A percentile compares a stretch with the other conserved stretches of the same genome.
phyloP scores from a whole-genome alignment of 1,140 invertebrate genomes.

The Neuroterus valhalla region DNA sequence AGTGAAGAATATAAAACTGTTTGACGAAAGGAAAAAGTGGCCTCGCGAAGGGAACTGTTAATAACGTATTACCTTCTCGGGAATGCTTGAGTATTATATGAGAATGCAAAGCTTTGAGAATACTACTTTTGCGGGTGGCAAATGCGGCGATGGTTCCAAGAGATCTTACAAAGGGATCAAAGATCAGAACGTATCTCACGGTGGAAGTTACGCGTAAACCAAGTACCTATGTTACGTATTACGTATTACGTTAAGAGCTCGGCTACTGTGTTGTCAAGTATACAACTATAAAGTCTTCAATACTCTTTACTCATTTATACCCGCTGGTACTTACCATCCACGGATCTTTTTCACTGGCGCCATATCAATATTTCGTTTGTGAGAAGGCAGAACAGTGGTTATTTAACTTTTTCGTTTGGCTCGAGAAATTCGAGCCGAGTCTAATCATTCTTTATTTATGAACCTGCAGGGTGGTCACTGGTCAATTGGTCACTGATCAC shows the following conservation, averaged over 20 bases:
- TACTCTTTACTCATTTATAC: slow-evolving; percentile 11
- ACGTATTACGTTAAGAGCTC: background rate
- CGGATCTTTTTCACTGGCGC: slow-evolving; percentile 11
- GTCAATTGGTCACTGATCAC: too few species aligned
- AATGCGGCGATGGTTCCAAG: slow-evolving; percentile 15
- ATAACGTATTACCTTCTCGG: slow-evolving; percentile 5
- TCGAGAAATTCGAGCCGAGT: background rate
- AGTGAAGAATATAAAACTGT: slow-evolving; percentile 6
- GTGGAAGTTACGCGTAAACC: slow-evolving; percentile 21
- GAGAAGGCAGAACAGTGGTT: background rate
- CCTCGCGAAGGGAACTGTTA: slow-evolving; percentile 5
- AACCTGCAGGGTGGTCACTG: background rate
- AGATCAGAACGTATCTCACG: slow-evolving; percentile 15
- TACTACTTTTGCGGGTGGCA: slow-evolving; percentile 27
- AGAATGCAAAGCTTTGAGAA: slow-evolving; percentile 15
- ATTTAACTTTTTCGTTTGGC: background rate
- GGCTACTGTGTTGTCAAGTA: slow-evolving; percentile 12
- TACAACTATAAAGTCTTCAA: background rate
- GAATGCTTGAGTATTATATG: slow-evolving; percentile 3
- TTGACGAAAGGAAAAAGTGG: slow-evolving; percentile 15
- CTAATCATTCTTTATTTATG: background rate
- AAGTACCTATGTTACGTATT: slow-evolving; percentile 28
- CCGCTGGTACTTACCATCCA: background rate
- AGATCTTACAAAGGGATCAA: slow-evolving; percentile 6
- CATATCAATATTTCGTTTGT: slow-evolving; percentile 22